Evolutionary conservation across 2,888 invertebrate genomes (phyloP), one percentile per base, ranked within the genome.

Genomic region (Dicranocentrus wangi): DNA sequence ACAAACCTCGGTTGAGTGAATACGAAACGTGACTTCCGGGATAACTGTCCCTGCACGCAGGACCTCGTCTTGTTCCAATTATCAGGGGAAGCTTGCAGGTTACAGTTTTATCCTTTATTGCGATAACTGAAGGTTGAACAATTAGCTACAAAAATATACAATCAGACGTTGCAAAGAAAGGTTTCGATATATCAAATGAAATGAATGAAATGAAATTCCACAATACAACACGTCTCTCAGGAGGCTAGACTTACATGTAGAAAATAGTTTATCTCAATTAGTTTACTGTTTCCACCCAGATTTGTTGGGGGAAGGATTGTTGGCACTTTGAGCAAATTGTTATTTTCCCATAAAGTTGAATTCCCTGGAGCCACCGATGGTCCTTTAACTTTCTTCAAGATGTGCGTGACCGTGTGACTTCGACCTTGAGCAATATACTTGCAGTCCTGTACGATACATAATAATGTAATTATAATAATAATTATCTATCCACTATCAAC

Each of bases 231-330:
- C n/a, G n/a, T n/a, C n/a, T n/a, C n/a, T n/a, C n/a, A n/a, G n/a
- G n/a, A n/a, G n/a, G n/a, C n/a, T n/a, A n/a, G n/a, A 53, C 73
- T 68, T 53, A 82, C 82, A 28, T 73, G 77, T 25, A 82, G 47
- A 43, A 82, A 82, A 51, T 82, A 82, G 66, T 82, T 82, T 17
- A 82, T 72, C 39, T 82, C 77, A 10, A 82, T 82, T 15, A 77
- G 39, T 23, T 53, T 73, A 19, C 60, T 78, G 39, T 61, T 58
- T 7, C 78, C 82, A 15, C 77, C 77, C 0, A 78, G 72, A 32
- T 77, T 82, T 1, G 78, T 73, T 17, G 82, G 82, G 8, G 78
- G 77, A 19, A 82, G 25, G 17, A 77, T 77, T 0, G 72, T 72
- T 21, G 82, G 82, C 8, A 82, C 78, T 69, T 82, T 82, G 58